Evolutionary conservation across 2,113 vertebrate genomes (phyloP).

Genomic region (Sigmodon hispidus): DNA sequence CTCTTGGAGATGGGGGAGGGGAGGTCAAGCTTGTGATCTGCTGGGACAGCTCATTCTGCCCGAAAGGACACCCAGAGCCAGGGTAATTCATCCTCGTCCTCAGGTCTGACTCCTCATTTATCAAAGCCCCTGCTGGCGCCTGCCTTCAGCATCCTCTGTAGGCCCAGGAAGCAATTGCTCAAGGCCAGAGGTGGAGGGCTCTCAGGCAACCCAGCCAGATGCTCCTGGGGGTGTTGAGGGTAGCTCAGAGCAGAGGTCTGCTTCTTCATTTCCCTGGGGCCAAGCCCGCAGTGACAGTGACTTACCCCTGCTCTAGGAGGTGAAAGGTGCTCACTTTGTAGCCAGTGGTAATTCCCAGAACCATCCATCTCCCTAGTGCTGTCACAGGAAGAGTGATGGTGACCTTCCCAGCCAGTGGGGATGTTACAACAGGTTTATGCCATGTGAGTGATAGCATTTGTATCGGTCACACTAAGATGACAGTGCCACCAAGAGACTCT

Average conservation of each 20-base stretch:
- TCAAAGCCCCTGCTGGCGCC: conserved; percentile 7
- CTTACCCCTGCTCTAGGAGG: conserved; percentile 44
- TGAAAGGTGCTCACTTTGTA: conserved; percentile 58
- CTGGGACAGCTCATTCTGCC: not conserved
- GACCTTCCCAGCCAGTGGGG: not conserved
- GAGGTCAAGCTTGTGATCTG: not conserved
- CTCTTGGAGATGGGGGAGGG: not conserved
- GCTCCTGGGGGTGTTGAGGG: not conserved
- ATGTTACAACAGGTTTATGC: conserved; percentile 55
- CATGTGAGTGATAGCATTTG: not conserved
- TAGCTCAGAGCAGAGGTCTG: conserved; percentile 25
- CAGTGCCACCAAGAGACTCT: not conserved
- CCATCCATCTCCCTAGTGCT: not conserved
- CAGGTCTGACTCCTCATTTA: not conserved
- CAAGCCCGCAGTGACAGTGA: not conserved
- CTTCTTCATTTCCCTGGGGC: conserved; percentile 56
- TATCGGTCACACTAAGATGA: not conserved
- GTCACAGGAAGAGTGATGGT: conserved; percentile 22
- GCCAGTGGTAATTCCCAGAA: conserved; percentile 26
- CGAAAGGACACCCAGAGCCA: not conserved
- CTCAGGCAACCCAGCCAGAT: accelerated
- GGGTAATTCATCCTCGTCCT: not conserved
- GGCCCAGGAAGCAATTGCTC: not conserved
- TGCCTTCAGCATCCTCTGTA: not conserved
- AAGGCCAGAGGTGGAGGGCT: not conserved